Evolutionary conservation across 1,140 invertebrate genomes (phyloP), one percentile per base, ranked within the genome.

Genomic region (Cydia pomonella): DNA sequence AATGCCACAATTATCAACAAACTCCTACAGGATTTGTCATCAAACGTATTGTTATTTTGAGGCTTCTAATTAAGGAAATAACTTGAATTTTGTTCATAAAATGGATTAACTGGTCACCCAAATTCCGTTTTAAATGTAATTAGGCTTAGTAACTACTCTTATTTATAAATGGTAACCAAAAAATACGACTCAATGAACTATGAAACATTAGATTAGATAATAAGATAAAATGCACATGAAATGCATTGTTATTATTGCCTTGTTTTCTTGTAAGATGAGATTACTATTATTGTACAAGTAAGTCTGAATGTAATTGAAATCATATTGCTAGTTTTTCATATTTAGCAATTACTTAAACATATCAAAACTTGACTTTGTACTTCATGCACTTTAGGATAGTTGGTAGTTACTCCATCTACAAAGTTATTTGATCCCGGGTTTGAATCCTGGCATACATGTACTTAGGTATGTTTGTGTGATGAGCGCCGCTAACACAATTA

Each of bases 1-100:
- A 69, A 33, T 1, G 16, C 29, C 18, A 33, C 53, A 81, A 85
- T 87, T 88, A 86, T 73, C 16, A 89, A 91, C 83, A 91, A 80
- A 88, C 84, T 81, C 87, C 86, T 85, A 87, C 85, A 47, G 4
- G 23, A 1, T 72, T 16, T 25, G 23, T 44, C 23, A 29, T 27
- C n/a, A 7, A 38, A 38, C 64, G 47, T 47, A 38, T 27, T n/a
- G 1, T 73, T 59, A 10, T 62, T 38, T 16, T 33, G 12, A 41
- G 6, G 5, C 72, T 59, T 21, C 16, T 33, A 73, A 18, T 73
- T 44, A 1, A 25, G 29, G 10, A 47, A 41, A 38, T 47, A 25
- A 23, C 3, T 38, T 23, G 71, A 41, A 72, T 13, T 41, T 38
- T 16, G 9, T 5, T 50, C 2, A 3, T 23, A 23, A 59, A 59